These are phyloP conservation scores for Phoronis australis DNA, from an alignment of 2,888 invertebrate species.

Conservation along the genomic window DNA sequence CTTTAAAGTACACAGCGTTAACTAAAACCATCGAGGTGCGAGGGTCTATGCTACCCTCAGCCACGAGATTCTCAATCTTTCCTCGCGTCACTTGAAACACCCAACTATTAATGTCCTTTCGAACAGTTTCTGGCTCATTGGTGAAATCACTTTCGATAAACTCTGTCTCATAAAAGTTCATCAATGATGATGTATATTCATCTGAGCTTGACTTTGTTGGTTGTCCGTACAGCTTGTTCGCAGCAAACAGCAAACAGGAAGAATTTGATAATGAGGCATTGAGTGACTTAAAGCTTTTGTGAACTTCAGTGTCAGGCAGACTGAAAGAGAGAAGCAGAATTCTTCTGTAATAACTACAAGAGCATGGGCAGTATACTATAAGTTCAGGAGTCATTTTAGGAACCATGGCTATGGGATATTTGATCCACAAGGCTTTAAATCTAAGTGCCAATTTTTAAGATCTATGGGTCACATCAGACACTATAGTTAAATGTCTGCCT, in stretches of 20 bases:
- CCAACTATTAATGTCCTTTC: constrained; percentile 70
- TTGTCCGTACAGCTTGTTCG: constrained; percentile 18
- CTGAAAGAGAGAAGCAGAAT: too few relatives aligned
- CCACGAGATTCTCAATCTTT: constrained; percentile 71
- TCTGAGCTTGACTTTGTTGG: constrained; percentile 11
- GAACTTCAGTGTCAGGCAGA: too few relatives aligned
- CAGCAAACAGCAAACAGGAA: constrained; percentile 17
- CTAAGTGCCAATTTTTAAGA: too few relatives aligned
- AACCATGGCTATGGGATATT: too few relatives aligned
- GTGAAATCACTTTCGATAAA: constrained; percentile 19
- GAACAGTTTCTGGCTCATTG: constrained; percentile 33
- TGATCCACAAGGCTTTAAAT: too few relatives aligned
- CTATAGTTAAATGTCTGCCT: too few relatives aligned
- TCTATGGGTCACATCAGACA: too few relatives aligned
- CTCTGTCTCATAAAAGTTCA: constrained; percentile 20
- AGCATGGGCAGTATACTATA: too few relatives aligned
- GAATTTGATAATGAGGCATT: too few relatives aligned
- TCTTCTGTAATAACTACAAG: too few relatives aligned
- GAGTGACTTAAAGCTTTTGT: too few relatives aligned
- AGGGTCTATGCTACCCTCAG: constrained; percentile 48
- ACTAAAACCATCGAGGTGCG: constrained; percentile 41
- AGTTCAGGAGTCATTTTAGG: too few relatives aligned
- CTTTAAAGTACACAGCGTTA: constrained; percentile 54
- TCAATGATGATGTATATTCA: constrained; percentile 17
- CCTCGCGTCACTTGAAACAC: constrained; percentile 71